Percentiles rank a stretch among this genome's conserved stretches.
These are phyloP conservation scores for Volucella bombylans DNA, from an alignment of 2,888 invertebrate species.

Conservation along the genomic window DNA sequence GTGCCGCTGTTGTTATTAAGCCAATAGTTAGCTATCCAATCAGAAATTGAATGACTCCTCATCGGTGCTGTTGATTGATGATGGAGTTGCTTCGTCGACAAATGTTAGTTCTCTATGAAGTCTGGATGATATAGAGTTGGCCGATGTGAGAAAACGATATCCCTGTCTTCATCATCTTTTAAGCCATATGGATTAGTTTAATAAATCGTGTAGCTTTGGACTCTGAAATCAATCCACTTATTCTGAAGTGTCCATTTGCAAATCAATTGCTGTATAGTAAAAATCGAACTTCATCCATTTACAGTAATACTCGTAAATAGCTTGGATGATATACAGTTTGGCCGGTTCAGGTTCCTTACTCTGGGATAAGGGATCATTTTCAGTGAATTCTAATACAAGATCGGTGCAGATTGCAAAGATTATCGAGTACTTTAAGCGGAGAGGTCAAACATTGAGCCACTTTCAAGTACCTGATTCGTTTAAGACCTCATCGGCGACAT, in stretches of 20 bases:
- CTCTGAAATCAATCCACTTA: constrained; percentile 82
- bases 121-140: constrained; percentile 84
- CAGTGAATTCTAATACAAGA: constrained; percentile 83
- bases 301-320: constrained; percentile 95
- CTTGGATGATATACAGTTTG: constrained; percentile 91
- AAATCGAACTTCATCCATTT: constrained; percentile 90
- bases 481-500: constrained; percentile 76
- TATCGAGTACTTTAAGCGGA: constrained; percentile 94
- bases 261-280: constrained; percentile 85
- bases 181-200: constrained; percentile 83
- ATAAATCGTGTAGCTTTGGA: constrained; percentile 83
- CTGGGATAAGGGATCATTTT: constrained; percentile 87
- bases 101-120: constrained; percentile 85
- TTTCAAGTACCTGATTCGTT: constrained; percentile 81
- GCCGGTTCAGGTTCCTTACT: constrained; percentile 89
- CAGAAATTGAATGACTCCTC: constrained; percentile 83
- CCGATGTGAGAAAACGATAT: constrained; percentile 80
- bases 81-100: constrained; percentile 83
- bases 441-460: constrained; percentile 85
- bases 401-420: constrained; percentile 90
- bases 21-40: constrained; percentile 66
- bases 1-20: constrained; percentile 81
- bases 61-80: constrained; percentile 84
- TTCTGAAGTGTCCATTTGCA: constrained; percentile 82
- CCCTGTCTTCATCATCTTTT: constrained; percentile 80